Evolutionary conservation across 2,888 invertebrate species (phyloP).

Genomic region (Sipha maydis): DNA sequence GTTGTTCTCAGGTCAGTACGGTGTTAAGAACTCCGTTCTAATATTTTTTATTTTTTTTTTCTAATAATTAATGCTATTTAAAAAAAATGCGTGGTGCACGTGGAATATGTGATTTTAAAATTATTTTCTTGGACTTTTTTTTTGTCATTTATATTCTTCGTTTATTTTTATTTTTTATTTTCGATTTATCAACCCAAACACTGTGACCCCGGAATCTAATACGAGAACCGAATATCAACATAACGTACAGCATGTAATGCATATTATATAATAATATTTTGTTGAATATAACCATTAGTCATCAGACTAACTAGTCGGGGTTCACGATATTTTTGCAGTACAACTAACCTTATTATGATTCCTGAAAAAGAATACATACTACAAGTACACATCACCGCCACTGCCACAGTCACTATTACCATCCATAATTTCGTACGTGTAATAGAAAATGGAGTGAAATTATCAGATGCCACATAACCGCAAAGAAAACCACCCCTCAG

Average conservation of each 20-base stretch:
- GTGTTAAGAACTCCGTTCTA: too few relatives aligned
- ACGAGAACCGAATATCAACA: not conserved
- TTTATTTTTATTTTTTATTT: not conserved
- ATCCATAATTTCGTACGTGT: not conserved
- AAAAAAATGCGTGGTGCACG: conserved; percentile 44
- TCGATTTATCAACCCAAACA: conserved; percentile 20
- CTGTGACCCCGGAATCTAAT: not conserved
- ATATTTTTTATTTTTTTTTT: too few relatives aligned
- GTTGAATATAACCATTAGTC: conserved; percentile 34
- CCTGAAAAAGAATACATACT: not conserved
- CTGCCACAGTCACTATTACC: not conserved
- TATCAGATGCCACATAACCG: not conserved
- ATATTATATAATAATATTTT: not conserved
- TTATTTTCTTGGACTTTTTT: conserved; percentile 9
- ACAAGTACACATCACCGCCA: too few relatives aligned
- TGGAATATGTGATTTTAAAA: conserved; percentile 21
- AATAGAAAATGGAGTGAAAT: not conserved
- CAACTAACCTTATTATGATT: not conserved
- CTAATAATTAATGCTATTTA: not conserved
- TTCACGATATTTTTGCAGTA: not conserved
- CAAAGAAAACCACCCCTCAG: not conserved
- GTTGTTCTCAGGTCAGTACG: conserved; percentile 73
- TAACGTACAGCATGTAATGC: not conserved
- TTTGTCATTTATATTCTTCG: not conserved
- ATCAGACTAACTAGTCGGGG: not conserved